Percentiles rank a stretch among this genome's conserved stretches.
These are phyloP conservation scores for Brachypteracias leptosomus DNA, from an alignment of 2,113 vertebrate genomes.

Conservation along the genomic window DNA sequence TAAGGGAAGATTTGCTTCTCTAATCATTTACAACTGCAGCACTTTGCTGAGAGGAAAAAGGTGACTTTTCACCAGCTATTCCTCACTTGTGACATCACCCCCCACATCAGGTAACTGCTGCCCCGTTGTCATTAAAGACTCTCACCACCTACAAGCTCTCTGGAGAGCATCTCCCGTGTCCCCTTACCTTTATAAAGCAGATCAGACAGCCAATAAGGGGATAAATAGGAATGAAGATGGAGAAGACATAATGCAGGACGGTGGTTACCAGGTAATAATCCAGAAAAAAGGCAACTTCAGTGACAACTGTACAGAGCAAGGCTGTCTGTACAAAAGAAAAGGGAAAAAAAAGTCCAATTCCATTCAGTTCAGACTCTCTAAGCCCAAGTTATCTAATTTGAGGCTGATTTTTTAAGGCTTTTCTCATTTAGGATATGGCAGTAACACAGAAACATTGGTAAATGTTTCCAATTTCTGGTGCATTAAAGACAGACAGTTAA, in stretches of 20 bases:
- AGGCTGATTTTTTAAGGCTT: background rate
- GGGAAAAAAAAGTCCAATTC: background rate
- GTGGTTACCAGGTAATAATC: conserved; percentile 70
- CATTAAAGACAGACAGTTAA: background rate
- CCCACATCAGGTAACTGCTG: too few species aligned
- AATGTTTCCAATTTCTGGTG: background rate
- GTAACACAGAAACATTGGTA: background rate
- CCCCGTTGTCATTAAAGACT: fast-evolving
- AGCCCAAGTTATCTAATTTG: fast-evolving
- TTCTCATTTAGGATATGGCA: background rate
- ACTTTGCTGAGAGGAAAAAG: background rate
- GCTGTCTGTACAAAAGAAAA: conserved; percentile 64
- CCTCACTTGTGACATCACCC: fast-evolving
- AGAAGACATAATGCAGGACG: conserved; percentile 84
- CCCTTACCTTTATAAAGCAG: conserved; percentile 88
- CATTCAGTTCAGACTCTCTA: background rate
- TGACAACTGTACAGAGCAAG: conserved; percentile 71
- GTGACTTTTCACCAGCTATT: background rate
- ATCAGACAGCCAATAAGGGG: conserved; percentile 92
- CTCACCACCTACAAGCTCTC: fast-evolving
- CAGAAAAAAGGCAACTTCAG: conserved; percentile 81
- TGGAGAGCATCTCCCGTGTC: background rate
- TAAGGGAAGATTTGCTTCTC: background rate
- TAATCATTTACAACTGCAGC: background rate
- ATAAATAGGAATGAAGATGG: conserved; percentile 88